phyloP scores from a whole-genome alignment of 2,888 invertebrate genomes.

The Deilephila porcellus region DNA sequence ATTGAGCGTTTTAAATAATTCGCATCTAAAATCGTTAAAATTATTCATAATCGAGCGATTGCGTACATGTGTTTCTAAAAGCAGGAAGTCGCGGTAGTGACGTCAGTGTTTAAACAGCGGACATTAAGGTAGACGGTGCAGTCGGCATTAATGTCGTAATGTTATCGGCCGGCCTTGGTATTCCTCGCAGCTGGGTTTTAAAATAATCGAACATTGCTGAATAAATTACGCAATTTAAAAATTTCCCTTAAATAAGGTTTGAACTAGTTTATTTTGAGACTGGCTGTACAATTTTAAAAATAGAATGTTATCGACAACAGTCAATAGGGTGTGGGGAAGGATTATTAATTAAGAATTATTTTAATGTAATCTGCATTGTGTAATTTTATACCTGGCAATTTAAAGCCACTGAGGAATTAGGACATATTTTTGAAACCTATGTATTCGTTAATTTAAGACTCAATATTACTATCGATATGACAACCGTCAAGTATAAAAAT shows the following conservation, averaged over 20 bases:
- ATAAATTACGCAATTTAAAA: not conserved
- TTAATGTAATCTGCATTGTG: no score
- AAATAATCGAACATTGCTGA: not conserved
- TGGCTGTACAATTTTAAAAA: not conserved
- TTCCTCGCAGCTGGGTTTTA: not conserved
- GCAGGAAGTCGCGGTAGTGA: constrained; percentile 12
- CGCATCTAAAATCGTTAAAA: not conserved
- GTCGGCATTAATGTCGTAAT: constrained; percentile 18
- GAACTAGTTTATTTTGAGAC: not conserved
- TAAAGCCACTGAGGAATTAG: no score
- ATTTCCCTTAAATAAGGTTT: not conserved
- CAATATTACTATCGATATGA: no score
- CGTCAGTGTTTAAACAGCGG: constrained; percentile 20
- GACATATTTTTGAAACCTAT: no score
- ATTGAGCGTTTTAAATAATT: not conserved
- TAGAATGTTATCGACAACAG: not conserved
- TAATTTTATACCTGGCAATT: no score
- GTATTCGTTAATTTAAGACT: no score
- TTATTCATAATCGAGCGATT: constrained; percentile 1
- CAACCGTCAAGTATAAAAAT: no score
- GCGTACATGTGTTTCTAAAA: constrained; percentile 9
- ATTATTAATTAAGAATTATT: no score
- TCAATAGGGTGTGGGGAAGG: no score
- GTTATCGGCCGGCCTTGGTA: constrained; percentile 26
- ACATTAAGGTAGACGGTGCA: constrained; percentile 22